phyloP scores from a whole-genome alignment of 2,113 vertebrate genomes.

The Sapayoa aenigma region DNA sequence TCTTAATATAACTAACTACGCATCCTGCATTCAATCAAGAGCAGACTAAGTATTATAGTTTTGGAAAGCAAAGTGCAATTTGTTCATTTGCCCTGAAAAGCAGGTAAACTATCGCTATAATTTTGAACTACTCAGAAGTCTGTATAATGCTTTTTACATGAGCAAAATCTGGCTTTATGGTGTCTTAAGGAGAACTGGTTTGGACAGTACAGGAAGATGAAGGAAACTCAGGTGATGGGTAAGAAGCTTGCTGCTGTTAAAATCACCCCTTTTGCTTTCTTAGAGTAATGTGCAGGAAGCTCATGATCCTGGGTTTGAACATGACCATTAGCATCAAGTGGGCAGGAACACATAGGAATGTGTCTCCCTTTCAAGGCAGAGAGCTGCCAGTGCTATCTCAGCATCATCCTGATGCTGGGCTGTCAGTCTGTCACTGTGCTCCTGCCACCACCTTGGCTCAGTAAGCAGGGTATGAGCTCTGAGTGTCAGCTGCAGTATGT shows the following conservation, averaged over 20 bases:
- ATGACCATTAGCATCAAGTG: neutral
- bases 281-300: neutral
- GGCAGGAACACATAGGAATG: fast-evolving
- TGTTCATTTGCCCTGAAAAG: conserved; percentile 4
- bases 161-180: neutral
- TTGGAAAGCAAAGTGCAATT: neutral
- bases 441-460: neutral
- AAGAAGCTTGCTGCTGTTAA: neutral
- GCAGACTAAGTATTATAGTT: neutral
- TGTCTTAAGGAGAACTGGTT: neutral
- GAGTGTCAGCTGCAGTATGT: neutral
- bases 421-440: neutral
- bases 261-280: neutral
- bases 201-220: neutral
- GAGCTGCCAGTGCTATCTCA: neutral
- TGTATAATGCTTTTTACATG: neutral
- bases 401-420: neutral
- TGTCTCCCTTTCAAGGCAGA: neutral
- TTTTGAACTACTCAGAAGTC: neutral
- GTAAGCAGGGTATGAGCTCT: neutral
- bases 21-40: conserved; percentile 10
- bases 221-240: neutral
- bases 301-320: neutral
- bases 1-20: neutral
- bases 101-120: neutral